Conservation (phyloP, 2,888 invertebrate species). For the Terebella lapidaria region DNA sequence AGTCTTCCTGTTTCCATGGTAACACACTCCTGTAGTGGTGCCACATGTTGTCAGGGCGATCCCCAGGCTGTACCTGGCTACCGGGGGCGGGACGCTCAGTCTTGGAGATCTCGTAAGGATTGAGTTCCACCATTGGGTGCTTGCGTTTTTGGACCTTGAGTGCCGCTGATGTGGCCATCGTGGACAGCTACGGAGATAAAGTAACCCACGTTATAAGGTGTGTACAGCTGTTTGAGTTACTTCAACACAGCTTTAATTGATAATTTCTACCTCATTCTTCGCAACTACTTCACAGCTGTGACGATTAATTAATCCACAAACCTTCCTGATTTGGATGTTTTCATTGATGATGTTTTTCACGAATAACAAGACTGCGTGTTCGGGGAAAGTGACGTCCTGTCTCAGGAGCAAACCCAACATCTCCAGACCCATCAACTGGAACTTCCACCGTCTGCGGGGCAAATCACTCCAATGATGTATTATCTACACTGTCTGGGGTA, state of each 20-base stretch:
- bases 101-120: slow-evolving; percentile 54
- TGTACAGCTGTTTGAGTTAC: too few relatives aligned
- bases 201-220: too few relatives aligned
- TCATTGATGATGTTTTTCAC: slow-evolving; percentile 68
- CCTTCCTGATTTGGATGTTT: slow-evolving; percentile 72
- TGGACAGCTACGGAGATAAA: slow-evolving; percentile 55
- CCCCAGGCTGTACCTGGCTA: slow-evolving; percentile 37
- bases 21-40: slow-evolving; percentile 63
- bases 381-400: slow-evolving; percentile 65
- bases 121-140: slow-evolving; percentile 61
- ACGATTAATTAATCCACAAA: too few relatives aligned
- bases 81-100: slow-evolving; percentile 15
- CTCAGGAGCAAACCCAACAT: slow-evolving; percentile 71
- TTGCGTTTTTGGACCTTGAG: slow-evolving; percentile 70
- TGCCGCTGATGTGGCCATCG: slow-evolving; percentile 62
- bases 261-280: too few relatives aligned
- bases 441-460: slow-evolving; percentile 72
- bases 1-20: slow-evolving; percentile 66
- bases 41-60: slow-evolving; percentile 71
- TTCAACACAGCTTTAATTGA: too few relatives aligned
- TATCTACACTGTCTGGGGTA: too few relatives aligned
- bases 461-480: too few relatives aligned
- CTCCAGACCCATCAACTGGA: slow-evolving; percentile 69
- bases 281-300: too few relatives aligned
- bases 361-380: slow-evolving; percentile 64